Conservation (phyloP, 1,140 invertebrate species). For the Tetragnatha versicolor region DNA sequence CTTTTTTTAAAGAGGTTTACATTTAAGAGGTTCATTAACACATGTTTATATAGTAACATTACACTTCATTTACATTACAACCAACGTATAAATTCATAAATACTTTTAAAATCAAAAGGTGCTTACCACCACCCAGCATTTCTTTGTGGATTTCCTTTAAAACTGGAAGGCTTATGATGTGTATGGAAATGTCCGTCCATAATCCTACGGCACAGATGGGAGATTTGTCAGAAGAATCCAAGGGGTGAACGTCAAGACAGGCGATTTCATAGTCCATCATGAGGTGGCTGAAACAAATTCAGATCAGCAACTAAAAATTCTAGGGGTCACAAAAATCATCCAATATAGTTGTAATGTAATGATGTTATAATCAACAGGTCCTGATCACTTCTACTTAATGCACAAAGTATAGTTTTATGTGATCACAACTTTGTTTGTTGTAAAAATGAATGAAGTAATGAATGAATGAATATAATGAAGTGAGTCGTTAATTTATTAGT, state of each 20-base stretch:
- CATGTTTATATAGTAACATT: background rate
- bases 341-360: too few relatives aligned
- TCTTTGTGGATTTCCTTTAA: slow-evolving; percentile 71
- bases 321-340: too few relatives aligned
- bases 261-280: slow-evolving; percentile 92
- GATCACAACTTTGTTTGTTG: too few relatives aligned
- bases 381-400: too few relatives aligned
- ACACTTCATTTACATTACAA: background rate
- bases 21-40: too few relatives aligned
- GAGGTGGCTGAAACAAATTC: slow-evolving; percentile 65
- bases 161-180: slow-evolving; percentile 57
- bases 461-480: too few relatives aligned
- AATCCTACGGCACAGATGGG: slow-evolving; percentile 88
- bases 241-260: slow-evolving; percentile 91
- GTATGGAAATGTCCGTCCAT: slow-evolving; percentile 96
- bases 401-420: too few relatives aligned
- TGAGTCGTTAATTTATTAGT: too few relatives aligned
- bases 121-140: slow-evolving; percentile 80
- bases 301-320: background rate
- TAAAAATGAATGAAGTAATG: too few relatives aligned
- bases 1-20: too few relatives aligned
- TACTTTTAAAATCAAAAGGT: background rate
- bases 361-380: too few relatives aligned
- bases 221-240: slow-evolving; percentile 68
- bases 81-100: slow-evolving; percentile 22